Percentiles rank a stretch among this genome's conserved stretches.
These are phyloP conservation scores for Hemitrygon akajei DNA, from an alignment of 2,797 vertebrate genomes.

Conservation along the genomic window DNA sequence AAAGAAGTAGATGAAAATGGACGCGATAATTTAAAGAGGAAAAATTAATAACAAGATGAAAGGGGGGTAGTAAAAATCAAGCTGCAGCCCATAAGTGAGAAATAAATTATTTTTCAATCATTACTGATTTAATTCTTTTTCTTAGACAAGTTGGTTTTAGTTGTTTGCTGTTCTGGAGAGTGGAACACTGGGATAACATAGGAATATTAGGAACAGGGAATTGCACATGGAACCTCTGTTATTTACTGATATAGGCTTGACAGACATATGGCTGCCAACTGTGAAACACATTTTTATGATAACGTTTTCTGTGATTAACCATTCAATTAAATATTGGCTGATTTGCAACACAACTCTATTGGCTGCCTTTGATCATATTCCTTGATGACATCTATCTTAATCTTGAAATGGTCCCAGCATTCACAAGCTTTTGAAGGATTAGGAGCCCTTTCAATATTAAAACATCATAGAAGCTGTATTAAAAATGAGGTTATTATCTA, in stretches of 20 bases:
- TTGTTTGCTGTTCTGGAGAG: background rate
- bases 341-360: background rate
- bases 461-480: background rate
- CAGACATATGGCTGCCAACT: too few species aligned
- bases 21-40: background rate
- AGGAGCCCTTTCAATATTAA: background rate
- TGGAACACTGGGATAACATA: background rate
- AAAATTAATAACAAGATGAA: background rate
- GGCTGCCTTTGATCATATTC: background rate
- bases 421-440: background rate
- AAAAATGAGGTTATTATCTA: background rate
- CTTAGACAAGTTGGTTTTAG: background rate
- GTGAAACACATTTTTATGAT: too few species aligned
- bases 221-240: too few species aligned
- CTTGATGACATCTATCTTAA: background rate
- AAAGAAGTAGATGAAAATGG: background rate
- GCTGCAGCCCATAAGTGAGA: background rate
- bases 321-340: background rate
- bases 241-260: too few species aligned
- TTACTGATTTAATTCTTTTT: background rate
- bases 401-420: background rate
- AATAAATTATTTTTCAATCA: background rate
- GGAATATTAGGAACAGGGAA: background rate
- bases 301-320: background rate
- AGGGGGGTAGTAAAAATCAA: background rate